Conservation (phyloP, 2,797 vertebrate species). For the Corythornis leucogaster region DNA sequence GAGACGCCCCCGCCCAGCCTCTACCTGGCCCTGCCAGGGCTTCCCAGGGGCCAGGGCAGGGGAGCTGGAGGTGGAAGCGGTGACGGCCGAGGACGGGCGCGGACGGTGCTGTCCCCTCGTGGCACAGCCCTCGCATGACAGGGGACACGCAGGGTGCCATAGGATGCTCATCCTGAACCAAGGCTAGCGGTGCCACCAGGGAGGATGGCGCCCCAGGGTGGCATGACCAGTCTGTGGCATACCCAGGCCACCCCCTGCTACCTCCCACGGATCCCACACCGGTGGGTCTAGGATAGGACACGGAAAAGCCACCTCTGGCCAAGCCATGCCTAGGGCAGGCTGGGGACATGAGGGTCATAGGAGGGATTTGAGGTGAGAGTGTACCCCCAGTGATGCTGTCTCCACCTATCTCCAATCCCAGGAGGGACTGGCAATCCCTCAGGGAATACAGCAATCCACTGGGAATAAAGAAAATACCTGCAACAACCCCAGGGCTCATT, state of each 20-base stretch:
- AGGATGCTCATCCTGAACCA: background rate
- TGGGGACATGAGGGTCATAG: background rate
- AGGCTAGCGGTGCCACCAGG: background rate
- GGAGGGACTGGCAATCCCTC: background rate
- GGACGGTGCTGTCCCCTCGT: constrained; percentile 48
- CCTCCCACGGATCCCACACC: background rate
- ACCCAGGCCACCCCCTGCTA: too few species aligned
- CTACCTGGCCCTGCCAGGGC: background rate
- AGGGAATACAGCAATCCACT: background rate
- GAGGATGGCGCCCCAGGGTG: accelerated
- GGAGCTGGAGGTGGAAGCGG: background rate
- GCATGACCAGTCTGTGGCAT: background rate
- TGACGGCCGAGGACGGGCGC: accelerated
- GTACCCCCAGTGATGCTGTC: background rate
- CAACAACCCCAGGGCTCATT: background rate
- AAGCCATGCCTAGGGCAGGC: background rate
- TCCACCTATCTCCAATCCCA: background rate
- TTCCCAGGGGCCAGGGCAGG: background rate
- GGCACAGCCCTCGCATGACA: background rate
- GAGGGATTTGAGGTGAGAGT: background rate
- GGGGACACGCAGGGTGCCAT: background rate
- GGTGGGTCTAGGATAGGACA: background rate
- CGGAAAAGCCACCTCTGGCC: background rate
- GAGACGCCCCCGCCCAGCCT: background rate
- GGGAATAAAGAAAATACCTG: background rate